Conservation (phyloP, 2,113 vertebrate species). For the Microcebus murinus region DNA sequence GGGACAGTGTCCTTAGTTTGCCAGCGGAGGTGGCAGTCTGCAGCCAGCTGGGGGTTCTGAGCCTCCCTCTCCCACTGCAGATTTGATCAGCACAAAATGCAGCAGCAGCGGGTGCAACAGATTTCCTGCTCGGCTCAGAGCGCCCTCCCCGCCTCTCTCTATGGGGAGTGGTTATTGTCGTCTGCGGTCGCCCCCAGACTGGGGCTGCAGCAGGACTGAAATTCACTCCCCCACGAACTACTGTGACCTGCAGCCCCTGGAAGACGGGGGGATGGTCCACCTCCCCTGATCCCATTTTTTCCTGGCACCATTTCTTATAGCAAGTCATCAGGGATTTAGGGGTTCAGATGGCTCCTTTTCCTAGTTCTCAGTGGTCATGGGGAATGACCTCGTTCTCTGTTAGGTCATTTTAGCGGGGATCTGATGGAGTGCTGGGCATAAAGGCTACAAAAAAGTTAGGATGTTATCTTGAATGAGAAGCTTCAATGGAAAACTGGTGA, state of each 20-base stretch:
- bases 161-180: neutral
- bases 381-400: neutral
- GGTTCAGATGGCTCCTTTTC: neutral
- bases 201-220: neutral
- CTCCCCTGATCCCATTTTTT: neutral
- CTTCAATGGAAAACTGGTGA: too few species aligned
- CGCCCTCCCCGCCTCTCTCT: neutral
- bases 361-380: neutral
- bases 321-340: neutral
- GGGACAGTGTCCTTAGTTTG: neutral
- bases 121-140: accelerated
- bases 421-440: neutral
- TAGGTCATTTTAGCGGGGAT: neutral
- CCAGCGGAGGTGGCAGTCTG: neutral
- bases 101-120: neutral
- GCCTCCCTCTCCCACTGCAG: accelerated
- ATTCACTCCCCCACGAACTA: accelerated
- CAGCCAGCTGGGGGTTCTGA: neutral
- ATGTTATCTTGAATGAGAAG: neutral
- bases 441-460: neutral
- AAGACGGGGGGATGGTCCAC: neutral
- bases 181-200: neutral
- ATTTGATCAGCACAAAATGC: neutral
- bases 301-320: neutral
- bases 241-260: neutral